A percentile compares a stretch with the other conserved stretches of the same genome.
These are phyloP conservation scores for Miltochrista miniata DNA, from an alignment of 2,888 invertebrate genomes.

Conservation along the genomic window DNA sequence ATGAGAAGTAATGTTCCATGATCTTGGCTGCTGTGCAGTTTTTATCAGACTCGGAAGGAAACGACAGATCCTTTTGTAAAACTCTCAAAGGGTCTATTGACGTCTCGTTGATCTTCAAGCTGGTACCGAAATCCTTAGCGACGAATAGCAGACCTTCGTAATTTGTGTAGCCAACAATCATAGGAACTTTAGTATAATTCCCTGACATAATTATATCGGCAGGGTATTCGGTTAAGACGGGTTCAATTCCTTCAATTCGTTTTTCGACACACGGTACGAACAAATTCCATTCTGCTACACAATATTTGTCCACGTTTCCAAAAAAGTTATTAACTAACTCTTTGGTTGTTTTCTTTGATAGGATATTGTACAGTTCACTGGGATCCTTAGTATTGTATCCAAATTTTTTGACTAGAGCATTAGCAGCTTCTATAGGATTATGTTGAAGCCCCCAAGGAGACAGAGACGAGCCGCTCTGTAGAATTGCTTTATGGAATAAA, in stretches of 20 bases:
- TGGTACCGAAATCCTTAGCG: conserved; percentile 63
- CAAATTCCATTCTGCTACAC: conserved; percentile 60
- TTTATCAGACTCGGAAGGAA: conserved; percentile 56
- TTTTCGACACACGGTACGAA: conserved; percentile 74
- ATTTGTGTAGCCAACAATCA: conserved; percentile 74
- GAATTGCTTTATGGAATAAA: conserved; percentile 68
- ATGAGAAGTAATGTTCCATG: conserved; percentile 60
- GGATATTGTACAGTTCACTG: conserved; percentile 58
- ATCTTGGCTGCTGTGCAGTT: conserved; percentile 58
- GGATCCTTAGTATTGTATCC: conserved; percentile 67
- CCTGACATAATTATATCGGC: conserved; percentile 59
- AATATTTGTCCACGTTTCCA: conserved; percentile 59
- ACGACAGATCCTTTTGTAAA: conserved; percentile 61
- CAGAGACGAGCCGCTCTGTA: conserved; percentile 71
- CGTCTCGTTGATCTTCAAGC: conserved; percentile 42
- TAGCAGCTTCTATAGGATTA: conserved; percentile 64
- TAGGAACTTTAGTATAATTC: conserved; percentile 71
- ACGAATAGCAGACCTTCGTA: conserved; percentile 73
- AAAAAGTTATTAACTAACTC: conserved; percentile 62
- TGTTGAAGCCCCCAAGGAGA: conserved; percentile 70
- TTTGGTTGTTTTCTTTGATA: conserved; percentile 55
- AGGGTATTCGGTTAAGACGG: conserved; percentile 63
- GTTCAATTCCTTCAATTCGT: conserved; percentile 60
- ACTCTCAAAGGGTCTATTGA: conserved; percentile 48
- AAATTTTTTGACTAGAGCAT: conserved; percentile 59